phyloP scores from a whole-genome alignment of 2,113 vertebrate genomes.

The Lepus americanus region DNA sequence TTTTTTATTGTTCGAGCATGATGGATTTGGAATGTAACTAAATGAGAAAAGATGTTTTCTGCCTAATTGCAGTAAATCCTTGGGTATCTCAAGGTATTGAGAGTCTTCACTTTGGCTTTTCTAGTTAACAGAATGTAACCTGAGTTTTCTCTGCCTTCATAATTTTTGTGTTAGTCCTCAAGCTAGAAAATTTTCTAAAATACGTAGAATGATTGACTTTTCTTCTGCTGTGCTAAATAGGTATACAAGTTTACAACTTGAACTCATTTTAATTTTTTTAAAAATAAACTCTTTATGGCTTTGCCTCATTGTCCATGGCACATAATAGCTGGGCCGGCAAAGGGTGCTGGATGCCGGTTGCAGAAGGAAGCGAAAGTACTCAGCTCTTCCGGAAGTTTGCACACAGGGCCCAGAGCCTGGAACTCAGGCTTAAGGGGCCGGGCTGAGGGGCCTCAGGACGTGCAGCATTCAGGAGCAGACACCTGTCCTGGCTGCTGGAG shows the following conservation, averaged over 20 bases:
- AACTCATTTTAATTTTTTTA: background rate
- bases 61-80: background rate
- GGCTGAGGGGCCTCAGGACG: background rate
- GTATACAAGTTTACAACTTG: background rate
- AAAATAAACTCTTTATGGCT: background rate
- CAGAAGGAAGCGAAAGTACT: background rate
- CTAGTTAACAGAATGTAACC: background rate
- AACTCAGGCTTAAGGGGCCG: background rate
- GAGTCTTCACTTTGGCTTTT: background rate
- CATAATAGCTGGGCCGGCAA: background rate
- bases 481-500: fast-evolving
- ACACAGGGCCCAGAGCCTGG: background rate
- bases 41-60: background rate
- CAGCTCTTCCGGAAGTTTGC: fast-evolving
- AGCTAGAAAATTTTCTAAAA: background rate
- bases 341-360: no score
- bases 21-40: background rate
- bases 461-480: fast-evolving
- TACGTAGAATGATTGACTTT: background rate
- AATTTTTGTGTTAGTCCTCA: background rate
- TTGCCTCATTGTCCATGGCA: no score
- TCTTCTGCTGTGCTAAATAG: background rate
- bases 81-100: background rate
- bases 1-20: no score
- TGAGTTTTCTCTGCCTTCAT: background rate